Evolutionary conservation across 2,113 vertebrate species (phyloP).

Genomic region (Eolophus roseicapilla): DNA sequence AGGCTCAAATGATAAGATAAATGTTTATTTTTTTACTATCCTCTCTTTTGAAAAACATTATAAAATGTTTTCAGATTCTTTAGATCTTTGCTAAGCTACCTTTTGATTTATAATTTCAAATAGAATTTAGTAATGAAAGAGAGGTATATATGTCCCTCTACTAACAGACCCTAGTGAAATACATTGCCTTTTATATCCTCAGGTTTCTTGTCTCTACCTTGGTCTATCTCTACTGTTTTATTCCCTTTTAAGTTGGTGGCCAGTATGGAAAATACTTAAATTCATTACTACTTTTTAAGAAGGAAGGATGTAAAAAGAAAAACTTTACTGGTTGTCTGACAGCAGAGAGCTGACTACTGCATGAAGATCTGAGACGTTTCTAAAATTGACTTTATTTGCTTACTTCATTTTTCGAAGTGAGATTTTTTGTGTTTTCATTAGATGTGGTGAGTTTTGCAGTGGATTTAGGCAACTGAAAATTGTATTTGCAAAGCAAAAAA

Average conservation of each 20-base stretch:
- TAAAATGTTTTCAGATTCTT: not conserved
- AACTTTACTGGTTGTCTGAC: not conserved
- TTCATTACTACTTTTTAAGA: not conserved
- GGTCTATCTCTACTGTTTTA: constrained; percentile 30
- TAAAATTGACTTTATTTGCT: not conserved
- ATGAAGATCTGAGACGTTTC: not conserved
- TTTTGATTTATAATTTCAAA: constrained; percentile 69
- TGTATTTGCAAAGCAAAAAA: not conserved
- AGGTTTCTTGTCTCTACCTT: not conserved
- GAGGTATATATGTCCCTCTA: not conserved
- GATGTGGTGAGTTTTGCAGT: not conserved
- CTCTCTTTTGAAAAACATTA: not conserved
- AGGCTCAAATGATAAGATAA: not conserved
- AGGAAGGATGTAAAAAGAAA: not conserved
- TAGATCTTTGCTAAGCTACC: constrained; percentile 18
- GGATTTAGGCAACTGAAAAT: not conserved
- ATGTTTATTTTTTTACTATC: not conserved
- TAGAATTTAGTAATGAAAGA: constrained; percentile 61
- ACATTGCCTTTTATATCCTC: constrained; percentile 12
- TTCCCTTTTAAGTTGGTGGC: constrained; percentile 47
- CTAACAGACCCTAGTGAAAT: not conserved
- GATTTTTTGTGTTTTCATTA: not conserved
- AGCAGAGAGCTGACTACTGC: not conserved
- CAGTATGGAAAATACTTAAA: constrained; percentile 41
- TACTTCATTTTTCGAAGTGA: not conserved